A percentile compares a stretch with the other conserved stretches of the same genome.
These are phyloP conservation scores for Lutjanus erythropterus DNA, from an alignment of 2,113 vertebrate genomes.

Conservation along the genomic window DNA sequence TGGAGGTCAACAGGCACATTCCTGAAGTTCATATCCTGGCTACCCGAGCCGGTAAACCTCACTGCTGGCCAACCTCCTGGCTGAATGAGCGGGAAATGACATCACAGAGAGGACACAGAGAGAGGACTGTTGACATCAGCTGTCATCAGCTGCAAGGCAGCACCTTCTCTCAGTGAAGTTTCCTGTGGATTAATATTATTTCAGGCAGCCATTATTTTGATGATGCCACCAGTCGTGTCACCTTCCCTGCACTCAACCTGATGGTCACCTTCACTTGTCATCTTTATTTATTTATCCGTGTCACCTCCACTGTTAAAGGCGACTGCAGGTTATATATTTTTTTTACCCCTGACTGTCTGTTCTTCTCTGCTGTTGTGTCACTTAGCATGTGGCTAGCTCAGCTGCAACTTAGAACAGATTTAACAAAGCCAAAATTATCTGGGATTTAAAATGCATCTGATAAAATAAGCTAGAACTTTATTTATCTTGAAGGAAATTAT, in stretches of 20 bases:
- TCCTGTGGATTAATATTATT: background rate
- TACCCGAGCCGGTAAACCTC: slow-evolving; percentile 15
- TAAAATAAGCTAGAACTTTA: no score
- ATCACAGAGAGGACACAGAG: slow-evolving; percentile 1
- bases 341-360: background rate
- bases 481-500: no score
- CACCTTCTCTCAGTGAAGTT: background rate
- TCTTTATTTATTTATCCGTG: background rate
- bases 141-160: background rate
- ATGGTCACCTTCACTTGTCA: background rate
- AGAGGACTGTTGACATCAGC: slow-evolving; percentile 22
- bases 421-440: background rate
- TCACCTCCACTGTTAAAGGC: background rate
- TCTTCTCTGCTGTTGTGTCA: no score
- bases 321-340: background rate
- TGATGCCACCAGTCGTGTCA: background rate
- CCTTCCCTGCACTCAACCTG: background rate
- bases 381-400: background rate
- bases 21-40: background rate
- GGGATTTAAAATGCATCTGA: background rate
- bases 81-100: background rate
- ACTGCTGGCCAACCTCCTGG: background rate
- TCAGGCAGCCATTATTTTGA: slow-evolving; percentile 1
- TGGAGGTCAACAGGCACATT: background rate
- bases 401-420: no score